These are phyloP conservation scores for Neolamprologus kungweensis DNA, from an alignment of 2,113 vertebrate species.

Conservation along the genomic window DNA sequence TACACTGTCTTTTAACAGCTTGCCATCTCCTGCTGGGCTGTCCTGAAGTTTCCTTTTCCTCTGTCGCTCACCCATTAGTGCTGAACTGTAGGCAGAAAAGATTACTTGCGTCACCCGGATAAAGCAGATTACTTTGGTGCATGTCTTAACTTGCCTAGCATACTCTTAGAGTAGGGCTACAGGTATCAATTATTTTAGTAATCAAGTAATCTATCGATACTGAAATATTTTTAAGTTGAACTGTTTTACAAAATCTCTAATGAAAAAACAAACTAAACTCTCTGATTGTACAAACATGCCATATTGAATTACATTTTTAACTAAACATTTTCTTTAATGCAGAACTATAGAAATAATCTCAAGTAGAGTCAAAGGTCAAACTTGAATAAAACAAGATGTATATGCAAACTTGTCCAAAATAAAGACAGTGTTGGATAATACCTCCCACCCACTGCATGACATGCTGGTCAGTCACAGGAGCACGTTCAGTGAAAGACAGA, in stretches of 20 bases:
- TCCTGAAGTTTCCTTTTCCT: constrained; percentile 92
- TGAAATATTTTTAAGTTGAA: neutral
- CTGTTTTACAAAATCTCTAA: neutral
- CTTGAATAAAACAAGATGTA: neutral
- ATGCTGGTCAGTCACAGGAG: neutral
- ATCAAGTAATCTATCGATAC: neutral
- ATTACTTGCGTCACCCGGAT: neutral
- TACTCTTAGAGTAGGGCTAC: neutral
- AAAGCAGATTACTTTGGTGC: neutral
- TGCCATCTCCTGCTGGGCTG: constrained; percentile 80
- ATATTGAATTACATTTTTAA: neutral
- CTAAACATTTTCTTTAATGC: neutral
- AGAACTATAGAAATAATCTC: neutral
- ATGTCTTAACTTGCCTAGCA: neutral
- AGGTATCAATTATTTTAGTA: neutral
- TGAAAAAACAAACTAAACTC: neutral
- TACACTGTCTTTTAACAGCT: constrained; percentile 88
- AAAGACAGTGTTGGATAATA: neutral
- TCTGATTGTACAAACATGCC: neutral
- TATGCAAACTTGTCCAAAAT: neutral
- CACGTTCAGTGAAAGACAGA: neutral
- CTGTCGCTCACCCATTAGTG: constrained; percentile 82
- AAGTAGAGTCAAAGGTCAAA: neutral
- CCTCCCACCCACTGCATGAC: neutral
- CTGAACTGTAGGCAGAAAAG: constrained; percentile 71